Conservation (phyloP, 2,797 vertebrate genomes). For the Silurus lanzhouensis region DNA sequence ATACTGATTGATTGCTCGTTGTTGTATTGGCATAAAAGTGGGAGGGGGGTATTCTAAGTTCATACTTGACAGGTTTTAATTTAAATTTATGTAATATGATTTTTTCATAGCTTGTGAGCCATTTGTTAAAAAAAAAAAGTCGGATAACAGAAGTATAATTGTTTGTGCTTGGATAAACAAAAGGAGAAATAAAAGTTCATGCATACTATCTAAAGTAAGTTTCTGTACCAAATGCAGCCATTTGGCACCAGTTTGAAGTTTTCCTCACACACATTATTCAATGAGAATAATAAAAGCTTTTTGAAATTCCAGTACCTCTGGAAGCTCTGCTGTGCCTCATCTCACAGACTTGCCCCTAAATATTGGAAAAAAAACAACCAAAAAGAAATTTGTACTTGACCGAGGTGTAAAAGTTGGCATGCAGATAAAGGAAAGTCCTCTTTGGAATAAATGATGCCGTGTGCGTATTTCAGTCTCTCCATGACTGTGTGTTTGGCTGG, state of each 20-base stretch:
- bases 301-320: not conserved
- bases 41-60: too few relatives aligned
- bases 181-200: not conserved
- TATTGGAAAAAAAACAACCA: not conserved
- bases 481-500: slow-evolving; percentile 4
- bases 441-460: slow-evolving; percentile 17
- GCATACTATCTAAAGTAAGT: not conserved
- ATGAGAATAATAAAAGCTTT: not conserved
- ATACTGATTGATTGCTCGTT: too few relatives aligned
- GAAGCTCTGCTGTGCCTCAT: not conserved
- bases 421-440: slow-evolving; percentile 14
- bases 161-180: not conserved
- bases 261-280: not conserved
- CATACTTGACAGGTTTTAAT: too few relatives aligned
- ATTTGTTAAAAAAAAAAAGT: not conserved
- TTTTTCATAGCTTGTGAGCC: not conserved
- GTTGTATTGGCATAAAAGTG: too few relatives aligned
- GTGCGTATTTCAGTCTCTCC: not conserved
- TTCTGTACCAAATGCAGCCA: not conserved
- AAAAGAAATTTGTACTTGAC: not conserved
- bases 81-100: too few relatives aligned
- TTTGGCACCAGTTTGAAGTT: not conserved
- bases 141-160: not conserved
- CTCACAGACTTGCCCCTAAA: not conserved
- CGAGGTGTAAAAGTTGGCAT: slow-evolving; percentile 10